Evolutionary conservation across 2,113 vertebrate genomes (phyloP), one percentile per base, ranked within the genome.

Genomic region (Sakesphorus luctuosus): DNA sequence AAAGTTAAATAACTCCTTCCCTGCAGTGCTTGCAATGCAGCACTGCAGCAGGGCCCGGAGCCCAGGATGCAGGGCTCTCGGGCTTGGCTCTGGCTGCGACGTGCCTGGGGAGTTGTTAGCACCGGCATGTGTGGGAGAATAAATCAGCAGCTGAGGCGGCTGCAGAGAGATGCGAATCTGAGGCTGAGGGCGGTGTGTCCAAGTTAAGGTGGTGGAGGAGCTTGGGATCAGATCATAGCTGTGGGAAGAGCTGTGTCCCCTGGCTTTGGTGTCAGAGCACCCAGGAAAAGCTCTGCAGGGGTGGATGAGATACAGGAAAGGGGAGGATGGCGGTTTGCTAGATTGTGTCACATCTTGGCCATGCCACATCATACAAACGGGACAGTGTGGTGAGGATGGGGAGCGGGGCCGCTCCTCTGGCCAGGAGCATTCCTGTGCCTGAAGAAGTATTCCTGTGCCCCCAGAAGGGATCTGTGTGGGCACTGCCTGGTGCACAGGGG

Each of bases 1-100:
- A 35, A 95, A 97, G 93, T 96, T 93, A 93, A 95, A 6, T 84
- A 94, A 93, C 89, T 92, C 68, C 62, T 75, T 61, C 58, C 81
- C 96, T 94, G 96, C 95, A 96, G 95, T 53, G 91, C 84, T 83
- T 82, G 93, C 87, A 31, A 89, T 85, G 93, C 96, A 97, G 95
- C 91, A 95, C 94, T 95, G 96, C 95, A 96, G 95, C 94, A 95
- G 95, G 96, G 89, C 91, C 91, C 9, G 21, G 35, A 94, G 96
- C 95, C 96, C 94, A 93, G 95, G 89, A 92, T 81, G 96, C 94
- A 90, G 73, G 92, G 95, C 86, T 66, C 92, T 53, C 15, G 6
- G 80, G 91, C 81, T 95, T 89, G 94, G 95, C 94, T 93, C 7
- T 7, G 78, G 87, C 94, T 95, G 95, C 18, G 59, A 36, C 43